phyloP scores from a whole-genome alignment of 2,113 vertebrate species.

The Circaetus cinerascens region DNA sequence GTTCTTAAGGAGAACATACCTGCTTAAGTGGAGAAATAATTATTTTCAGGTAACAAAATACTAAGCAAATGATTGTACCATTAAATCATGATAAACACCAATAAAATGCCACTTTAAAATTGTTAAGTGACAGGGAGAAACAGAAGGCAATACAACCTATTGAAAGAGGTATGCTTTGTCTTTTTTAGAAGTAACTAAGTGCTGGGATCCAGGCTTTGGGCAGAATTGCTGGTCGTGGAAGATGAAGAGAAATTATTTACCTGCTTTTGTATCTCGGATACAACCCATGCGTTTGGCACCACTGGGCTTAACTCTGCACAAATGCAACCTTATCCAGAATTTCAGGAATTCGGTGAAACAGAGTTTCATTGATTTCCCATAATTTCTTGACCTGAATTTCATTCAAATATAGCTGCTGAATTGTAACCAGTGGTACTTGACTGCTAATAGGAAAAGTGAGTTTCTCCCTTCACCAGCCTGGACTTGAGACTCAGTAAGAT shows the following conservation, averaged over 20 bases:
- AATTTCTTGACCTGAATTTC: background rate
- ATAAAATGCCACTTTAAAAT: background rate
- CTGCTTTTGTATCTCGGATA: background rate
- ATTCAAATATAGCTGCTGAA: background rate
- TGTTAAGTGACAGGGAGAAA: background rate
- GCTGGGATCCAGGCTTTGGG: background rate
- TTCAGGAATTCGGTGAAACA: background rate
- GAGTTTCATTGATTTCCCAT: background rate
- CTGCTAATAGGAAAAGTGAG: background rate
- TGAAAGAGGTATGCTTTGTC: background rate
- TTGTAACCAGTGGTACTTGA: background rate
- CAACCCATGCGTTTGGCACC: background rate
- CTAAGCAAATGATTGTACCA: background rate
- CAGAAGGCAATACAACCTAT: background rate
- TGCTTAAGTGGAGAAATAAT: background rate
- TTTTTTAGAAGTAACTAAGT: background rate
- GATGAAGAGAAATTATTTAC: background rate
- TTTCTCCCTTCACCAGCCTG: background rate
- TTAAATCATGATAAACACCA: background rate
- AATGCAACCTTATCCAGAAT: background rate
- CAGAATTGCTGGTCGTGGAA: background rate
- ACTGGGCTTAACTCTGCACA: background rate
- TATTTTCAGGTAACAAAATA: background rate
- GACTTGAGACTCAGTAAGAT: background rate
- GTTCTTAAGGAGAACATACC: background rate